phyloP scores from a whole-genome alignment of 2,113 vertebrate species.

The Alectura lathami region DNA sequence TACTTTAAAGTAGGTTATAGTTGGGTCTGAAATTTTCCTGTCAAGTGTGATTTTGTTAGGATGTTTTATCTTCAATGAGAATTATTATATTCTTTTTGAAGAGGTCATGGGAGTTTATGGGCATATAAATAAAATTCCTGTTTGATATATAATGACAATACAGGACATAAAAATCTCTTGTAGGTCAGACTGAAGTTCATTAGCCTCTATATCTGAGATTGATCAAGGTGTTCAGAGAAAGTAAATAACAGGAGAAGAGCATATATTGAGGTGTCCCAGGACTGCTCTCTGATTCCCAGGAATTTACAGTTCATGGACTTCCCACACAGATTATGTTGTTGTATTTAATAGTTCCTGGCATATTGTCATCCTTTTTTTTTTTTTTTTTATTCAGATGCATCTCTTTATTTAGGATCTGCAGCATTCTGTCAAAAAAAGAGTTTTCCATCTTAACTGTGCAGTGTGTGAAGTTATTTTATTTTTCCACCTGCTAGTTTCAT shows the following conservation, averaged over 20 bases:
- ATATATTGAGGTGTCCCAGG: background rate
- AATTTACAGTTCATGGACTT: background rate
- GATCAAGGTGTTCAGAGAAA: background rate
- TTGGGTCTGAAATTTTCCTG: background rate
- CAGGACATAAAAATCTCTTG: background rate
- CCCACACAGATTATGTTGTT: background rate
- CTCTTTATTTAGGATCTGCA: background rate
- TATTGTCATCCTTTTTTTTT: background rate
- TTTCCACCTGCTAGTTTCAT: background rate
- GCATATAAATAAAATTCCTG: background rate
- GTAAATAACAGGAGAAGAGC: background rate
- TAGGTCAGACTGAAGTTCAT: background rate
- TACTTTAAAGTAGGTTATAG: background rate
- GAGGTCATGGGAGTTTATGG: background rate
- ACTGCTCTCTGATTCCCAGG: background rate
- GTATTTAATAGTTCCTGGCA: background rate
- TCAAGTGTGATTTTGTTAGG: background rate
- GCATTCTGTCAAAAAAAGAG: background rate
- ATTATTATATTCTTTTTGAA: background rate
- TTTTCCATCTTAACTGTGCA: background rate
- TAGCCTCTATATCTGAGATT: background rate
- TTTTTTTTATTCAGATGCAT: background rate
- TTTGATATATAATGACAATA: background rate
- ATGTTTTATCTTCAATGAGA: background rate
- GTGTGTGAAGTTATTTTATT: background rate